Conservation (phyloP, 2,888 invertebrate species). For the Eumerus sabulonum region DNA sequence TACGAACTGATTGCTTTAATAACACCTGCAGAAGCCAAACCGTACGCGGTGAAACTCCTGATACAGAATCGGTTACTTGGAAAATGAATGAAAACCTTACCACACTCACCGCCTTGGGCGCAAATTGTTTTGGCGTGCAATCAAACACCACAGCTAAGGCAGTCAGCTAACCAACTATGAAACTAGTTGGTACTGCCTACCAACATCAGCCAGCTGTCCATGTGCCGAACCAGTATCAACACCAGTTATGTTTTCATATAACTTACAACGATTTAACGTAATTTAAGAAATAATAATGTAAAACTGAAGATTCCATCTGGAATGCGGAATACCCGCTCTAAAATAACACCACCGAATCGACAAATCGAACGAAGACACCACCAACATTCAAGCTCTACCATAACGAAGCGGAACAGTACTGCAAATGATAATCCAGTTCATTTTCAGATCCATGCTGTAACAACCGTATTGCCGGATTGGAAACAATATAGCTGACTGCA, state of each 20-base stretch:
- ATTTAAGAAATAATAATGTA: conserved; percentile 67
- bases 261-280: conserved; percentile 68
- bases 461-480: conserved; percentile 59
- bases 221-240: conserved; percentile 44
- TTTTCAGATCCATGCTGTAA: conserved; percentile 47
- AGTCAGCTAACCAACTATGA: no score
- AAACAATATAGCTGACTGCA: conserved; percentile 63
- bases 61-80: conserved; percentile 27
- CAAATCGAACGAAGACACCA: conserved; percentile 18
- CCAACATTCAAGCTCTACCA: conserved; percentile 10
- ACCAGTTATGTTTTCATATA: conserved; percentile 64
- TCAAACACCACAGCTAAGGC: conserved; percentile 51
- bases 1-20: conserved; percentile 63
- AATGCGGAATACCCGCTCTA: conserved; percentile 58
- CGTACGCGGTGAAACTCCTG: conserved; percentile 54
- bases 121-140: conserved; percentile 64
- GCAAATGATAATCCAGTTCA: conserved; percentile 62
- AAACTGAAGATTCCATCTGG: conserved; percentile 62
- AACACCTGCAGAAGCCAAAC: conserved; percentile 64
- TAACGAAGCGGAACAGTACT: conserved; percentile 41
- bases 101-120: conserved; percentile 36
- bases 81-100: conserved; percentile 42
- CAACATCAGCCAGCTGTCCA: conserved; percentile 42
- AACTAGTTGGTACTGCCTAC: background rate
- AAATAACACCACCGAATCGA: background rate